These are phyloP conservation scores for Euphonia xanthogaster DNA, from an alignment of 2,797 vertebrate genomes.

Conservation along the genomic window DNA sequence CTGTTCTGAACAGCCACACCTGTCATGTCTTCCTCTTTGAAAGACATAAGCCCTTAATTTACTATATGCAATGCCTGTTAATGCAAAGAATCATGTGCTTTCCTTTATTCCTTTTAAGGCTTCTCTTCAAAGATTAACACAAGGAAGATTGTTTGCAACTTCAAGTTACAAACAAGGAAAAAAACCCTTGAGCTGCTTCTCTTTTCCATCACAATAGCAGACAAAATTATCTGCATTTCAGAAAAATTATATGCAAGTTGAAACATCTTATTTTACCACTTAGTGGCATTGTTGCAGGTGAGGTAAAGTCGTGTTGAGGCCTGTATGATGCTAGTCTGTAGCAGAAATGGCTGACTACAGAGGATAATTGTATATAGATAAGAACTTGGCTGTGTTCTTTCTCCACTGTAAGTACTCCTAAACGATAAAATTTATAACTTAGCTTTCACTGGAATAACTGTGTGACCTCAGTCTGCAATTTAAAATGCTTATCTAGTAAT, in stretches of 20 bases:
- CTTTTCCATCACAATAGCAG: not conserved
- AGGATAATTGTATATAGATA: not conserved
- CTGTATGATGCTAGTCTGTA: not conserved
- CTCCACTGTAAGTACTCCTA: not conserved
- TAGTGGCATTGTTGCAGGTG: not conserved
- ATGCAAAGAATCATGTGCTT: not conserved
- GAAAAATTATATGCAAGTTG: not conserved
- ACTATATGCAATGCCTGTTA: not conserved
- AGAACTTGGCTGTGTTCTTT: not conserved
- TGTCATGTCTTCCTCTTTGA: not conserved
- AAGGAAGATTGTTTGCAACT: not conserved
- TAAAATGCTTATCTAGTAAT: not conserved
- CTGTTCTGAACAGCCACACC: not conserved
- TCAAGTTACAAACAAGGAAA: not conserved
- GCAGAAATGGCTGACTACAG: not conserved
- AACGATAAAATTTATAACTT: not conserved
- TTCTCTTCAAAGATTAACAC: not conserved
- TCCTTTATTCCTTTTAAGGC: not conserved
- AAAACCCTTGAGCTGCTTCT: not conserved
- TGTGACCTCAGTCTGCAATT: not conserved
- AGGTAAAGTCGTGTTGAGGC: not conserved
- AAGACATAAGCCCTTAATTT: not conserved
- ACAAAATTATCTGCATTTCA: not conserved
- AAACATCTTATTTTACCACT: not conserved
- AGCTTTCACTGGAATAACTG: conserved; percentile 8